Evolutionary conservation across 2,113 vertebrate species (phyloP).

Genomic region (Mirza zaza): DNA sequence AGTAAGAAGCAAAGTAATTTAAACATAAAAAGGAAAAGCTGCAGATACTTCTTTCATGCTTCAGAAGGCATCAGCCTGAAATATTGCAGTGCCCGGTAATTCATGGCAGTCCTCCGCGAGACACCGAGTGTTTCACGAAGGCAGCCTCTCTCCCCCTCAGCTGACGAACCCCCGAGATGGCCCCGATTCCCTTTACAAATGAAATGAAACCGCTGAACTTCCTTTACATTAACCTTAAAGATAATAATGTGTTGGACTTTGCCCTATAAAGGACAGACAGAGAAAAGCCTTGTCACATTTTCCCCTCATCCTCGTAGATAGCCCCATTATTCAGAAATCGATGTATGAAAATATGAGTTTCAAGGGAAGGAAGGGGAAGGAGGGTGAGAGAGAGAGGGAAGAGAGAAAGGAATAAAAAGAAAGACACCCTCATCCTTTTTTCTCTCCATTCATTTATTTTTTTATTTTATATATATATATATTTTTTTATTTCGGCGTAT

Average conservation of each 20-base stretch:
- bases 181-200: constrained; percentile 25
- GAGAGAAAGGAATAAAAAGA: neutral
- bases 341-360: neutral
- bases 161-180: constrained; percentile 8
- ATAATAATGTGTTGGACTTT: neutral
- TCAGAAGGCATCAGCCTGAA: constrained; percentile 58
- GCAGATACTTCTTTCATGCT: constrained; percentile 62
- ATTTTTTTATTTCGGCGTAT: neutral
- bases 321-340: neutral
- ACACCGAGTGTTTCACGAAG: constrained; percentile 14
- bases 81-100: constrained; percentile 42
- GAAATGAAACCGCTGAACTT: neutral
- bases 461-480: neutral
- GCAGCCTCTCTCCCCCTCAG: neutral
- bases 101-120: constrained; percentile 48
- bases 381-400: neutral
- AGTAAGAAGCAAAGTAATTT: constrained; percentile 79
- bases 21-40: constrained; percentile 66
- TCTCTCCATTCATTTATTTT: neutral
- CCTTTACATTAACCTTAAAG: constrained; percentile 44
- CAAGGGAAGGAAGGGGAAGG: neutral
- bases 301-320: neutral
- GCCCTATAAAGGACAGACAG: neutral
- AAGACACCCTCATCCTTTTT: neutral
- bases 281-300: neutral